A percentile compares a stretch with the other conserved stretches of the same genome.
phyloP scores from a whole-genome alignment of 2,888 invertebrate species.

The Ligdia adustata region DNA sequence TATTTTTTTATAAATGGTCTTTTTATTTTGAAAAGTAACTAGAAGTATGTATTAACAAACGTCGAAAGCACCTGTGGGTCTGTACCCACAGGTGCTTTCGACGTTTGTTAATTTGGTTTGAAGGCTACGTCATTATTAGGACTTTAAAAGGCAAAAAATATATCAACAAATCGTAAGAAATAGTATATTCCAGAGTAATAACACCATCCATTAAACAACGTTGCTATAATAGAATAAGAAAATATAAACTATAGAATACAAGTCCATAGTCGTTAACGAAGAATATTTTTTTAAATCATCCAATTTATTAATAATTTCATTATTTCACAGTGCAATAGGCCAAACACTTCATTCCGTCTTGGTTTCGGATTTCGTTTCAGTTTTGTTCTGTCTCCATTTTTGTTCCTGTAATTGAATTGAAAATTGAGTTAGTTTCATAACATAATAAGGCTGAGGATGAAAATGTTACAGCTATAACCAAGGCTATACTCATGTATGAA shows the following conservation, averaged over 20 bases:
- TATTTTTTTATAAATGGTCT: too few relatives aligned
- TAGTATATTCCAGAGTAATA: slow-evolving; percentile 66
- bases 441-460: too few relatives aligned
- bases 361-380: slow-evolving; percentile 68
- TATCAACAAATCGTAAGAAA: slow-evolving; percentile 46
- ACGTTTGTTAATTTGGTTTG: background rate
- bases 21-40: too few relatives aligned
- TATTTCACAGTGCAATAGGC: slow-evolving; percentile 28
- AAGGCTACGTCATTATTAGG: background rate
- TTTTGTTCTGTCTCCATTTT: slow-evolving; percentile 79
- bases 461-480: too few relatives aligned
- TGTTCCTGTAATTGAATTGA: slow-evolving; percentile 75
- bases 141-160: slow-evolving; percentile 1
- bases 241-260: slow-evolving; percentile 53
- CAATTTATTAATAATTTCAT: slow-evolving; percentile 5
- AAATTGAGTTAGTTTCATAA: slow-evolving; percentile 16
- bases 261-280: slow-evolving; percentile 32
- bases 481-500: too few relatives aligned
- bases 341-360: slow-evolving; percentile 60
- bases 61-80: too few relatives aligned
- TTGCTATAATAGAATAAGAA: slow-evolving; percentile 45
- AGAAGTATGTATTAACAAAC: too few relatives aligned
- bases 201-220: slow-evolving; percentile 56
- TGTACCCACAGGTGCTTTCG: too few relatives aligned
- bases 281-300: slow-evolving; percentile 20